Evolutionary conservation across 2,113 vertebrate species (phyloP).

Genomic region (Paraplagusia blochii): DNA sequence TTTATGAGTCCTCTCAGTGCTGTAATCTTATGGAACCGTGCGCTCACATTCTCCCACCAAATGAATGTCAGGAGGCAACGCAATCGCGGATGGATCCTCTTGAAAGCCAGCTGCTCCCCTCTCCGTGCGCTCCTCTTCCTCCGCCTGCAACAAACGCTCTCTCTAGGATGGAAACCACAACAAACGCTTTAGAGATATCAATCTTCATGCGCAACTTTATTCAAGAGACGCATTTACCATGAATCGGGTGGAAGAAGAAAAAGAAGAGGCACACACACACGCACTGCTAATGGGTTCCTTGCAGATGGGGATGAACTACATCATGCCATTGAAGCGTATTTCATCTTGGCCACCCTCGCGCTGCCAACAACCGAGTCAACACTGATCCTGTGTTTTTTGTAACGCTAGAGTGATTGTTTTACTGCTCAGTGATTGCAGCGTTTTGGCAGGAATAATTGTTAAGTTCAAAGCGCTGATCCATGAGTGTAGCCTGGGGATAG

Average conservation of each 20-base stretch:
- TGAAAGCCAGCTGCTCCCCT: conserved; percentile 61
- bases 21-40: conserved; percentile 36
- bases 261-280: neutral
- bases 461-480: conserved; percentile 56
- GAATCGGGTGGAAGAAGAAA: neutral
- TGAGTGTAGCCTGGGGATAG: conserved; percentile 56
- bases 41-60: conserved; percentile 37
- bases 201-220: conserved; percentile 45
- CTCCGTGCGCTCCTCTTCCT: conserved; percentile 35
- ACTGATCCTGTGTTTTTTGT: conserved; percentile 42
- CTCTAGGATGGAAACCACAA: conserved; percentile 54
- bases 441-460: conserved; percentile 59
- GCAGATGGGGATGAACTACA: conserved; percentile 38
- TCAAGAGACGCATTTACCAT: conserved; percentile 38
- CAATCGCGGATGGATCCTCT: conserved; percentile 56
- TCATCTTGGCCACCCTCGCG: conserved; percentile 26
- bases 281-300: conserved; percentile 7
- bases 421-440: conserved; percentile 47
- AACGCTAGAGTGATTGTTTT: conserved; percentile 52
- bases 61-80: conserved; percentile 45
- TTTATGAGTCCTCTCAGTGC: conserved; percentile 48
- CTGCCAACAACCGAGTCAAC: conserved; percentile 40
- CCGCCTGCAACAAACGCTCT: conserved; percentile 49
- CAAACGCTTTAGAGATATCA: conserved; percentile 58
- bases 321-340: conserved; percentile 15